Evolutionary conservation across 1,140 invertebrate genomes (phyloP), one percentile per base, ranked within the genome.

Genomic region (Brachionus sp.): DNA sequence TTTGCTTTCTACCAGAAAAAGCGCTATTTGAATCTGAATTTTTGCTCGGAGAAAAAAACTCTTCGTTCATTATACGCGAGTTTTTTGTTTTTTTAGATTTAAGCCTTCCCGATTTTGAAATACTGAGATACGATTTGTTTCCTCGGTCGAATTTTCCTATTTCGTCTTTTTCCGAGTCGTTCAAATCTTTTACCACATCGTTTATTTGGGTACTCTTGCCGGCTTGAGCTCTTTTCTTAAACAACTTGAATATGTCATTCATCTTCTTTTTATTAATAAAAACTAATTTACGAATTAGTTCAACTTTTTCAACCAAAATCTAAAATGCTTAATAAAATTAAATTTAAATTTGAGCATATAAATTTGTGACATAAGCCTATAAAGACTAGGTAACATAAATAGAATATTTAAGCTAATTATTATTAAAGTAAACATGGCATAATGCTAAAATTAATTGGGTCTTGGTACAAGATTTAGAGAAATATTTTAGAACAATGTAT

Each of bases 181-280:
- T 80, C 25, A 80, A 66, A 25, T 80, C 77, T 29, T 80, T 80
- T 3, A 80, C 57, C 16, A 80, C 77, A 80, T 80, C 77, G 10
- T 23, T 80, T 62, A 80, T 80, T 16, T 80, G 62, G 39, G 77
- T 80, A 44, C 77, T 66, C 16, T 80, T 80, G 13, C 77, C 77
- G 16, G 77, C 35, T 23, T 80, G 77, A 33, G 77, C 77, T 80
- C 77, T 57, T 25, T 80, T 80, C 35, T 80, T 80, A 35, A 80
- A 80, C 16, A 80, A 23, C 42, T 80, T 80, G 37, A 80, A 80
- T 44, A 80, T 80, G n/a, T 80, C 77, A 37, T 80, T 80, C 77
- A 80, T 80, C 42, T 62, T 75, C n/a, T n/a, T n/a, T n/a, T n/a
- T n/a, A n/a, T n/a, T 3, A 0, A 37, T 16, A n/a, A 16, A 12